phyloP scores from a whole-genome alignment of 2,797 vertebrate species.

The Streptopelia turtur region DNA sequence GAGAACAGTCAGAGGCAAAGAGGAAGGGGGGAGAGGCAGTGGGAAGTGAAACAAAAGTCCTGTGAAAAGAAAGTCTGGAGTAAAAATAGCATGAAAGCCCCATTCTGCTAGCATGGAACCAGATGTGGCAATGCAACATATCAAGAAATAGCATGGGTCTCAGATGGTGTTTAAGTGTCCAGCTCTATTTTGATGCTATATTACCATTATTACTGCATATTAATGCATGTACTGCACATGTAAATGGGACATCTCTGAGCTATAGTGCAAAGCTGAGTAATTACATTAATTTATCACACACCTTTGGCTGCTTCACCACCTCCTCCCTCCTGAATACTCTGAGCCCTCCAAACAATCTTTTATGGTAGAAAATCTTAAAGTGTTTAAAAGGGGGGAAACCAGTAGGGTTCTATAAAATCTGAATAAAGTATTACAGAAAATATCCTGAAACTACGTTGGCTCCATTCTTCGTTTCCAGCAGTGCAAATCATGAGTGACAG shows the following conservation, averaged over 20 bases:
- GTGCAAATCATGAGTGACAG: not conserved
- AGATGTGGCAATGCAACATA: not conserved
- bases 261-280: not conserved
- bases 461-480: not conserved
- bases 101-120: not conserved
- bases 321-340: not conserved
- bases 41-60: slow-evolving; percentile 2
- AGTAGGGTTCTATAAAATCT: slow-evolving; percentile 22
- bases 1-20: not conserved
- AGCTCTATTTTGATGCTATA: not conserved
- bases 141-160: not conserved
- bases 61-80: not conserved
- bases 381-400: slow-evolving; percentile 4
- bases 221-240: not conserved
- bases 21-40: not conserved
- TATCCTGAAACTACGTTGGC: not conserved
- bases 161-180: not conserved
- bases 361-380: not conserved
- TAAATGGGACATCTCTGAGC: not conserved
- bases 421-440: not conserved
- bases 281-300: slow-evolving; percentile 30
- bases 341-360: not conserved
- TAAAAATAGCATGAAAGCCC: slow-evolving; percentile 58
- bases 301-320: not conserved
- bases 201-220: not conserved